phyloP scores from a whole-genome alignment of 2,888 invertebrate species.

The Drosophila cognata region DNA sequence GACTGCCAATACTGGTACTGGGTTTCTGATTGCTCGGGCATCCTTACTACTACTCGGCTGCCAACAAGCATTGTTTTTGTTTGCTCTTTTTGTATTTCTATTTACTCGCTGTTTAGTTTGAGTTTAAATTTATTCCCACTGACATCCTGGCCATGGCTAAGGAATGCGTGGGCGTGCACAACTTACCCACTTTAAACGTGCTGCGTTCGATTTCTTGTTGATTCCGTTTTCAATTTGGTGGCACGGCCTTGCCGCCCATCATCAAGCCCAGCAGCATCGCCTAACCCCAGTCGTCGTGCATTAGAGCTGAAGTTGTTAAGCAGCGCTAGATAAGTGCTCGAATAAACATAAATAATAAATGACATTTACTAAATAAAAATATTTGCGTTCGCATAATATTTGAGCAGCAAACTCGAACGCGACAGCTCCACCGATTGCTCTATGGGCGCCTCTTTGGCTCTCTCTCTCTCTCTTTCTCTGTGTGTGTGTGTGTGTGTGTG shows the following conservation, averaged over 20 bases:
- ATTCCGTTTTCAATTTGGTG: slow-evolving; percentile 75
- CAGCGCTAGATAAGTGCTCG: slow-evolving; percentile 84
- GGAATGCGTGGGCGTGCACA: slow-evolving; percentile 41
- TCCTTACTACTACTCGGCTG: slow-evolving; percentile 39
- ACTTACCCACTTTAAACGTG: slow-evolving; percentile 26
- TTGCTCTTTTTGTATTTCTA: slow-evolving; percentile 79
- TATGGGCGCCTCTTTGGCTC: slow-evolving; percentile 68
- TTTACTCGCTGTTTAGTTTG: slow-evolving; percentile 81
- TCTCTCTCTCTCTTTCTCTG: slow-evolving; percentile 18
- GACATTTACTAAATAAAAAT: slow-evolving; percentile 84
- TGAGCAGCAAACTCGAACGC: slow-evolving; percentile 82
- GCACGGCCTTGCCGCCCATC: slow-evolving; percentile 61
- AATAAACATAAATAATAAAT: slow-evolving; percentile 84
- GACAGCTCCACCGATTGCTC: slow-evolving; percentile 70
- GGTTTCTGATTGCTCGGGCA: slow-evolving; percentile 21
- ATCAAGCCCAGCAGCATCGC: slow-evolving; percentile 6
- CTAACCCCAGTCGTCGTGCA: slow-evolving; percentile 54
- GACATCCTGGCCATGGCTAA: slow-evolving; percentile 49
- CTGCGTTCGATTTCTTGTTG: slow-evolving; percentile 75
- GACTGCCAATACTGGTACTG: slow-evolving; percentile 26
- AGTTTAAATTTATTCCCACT: slow-evolving; percentile 78
- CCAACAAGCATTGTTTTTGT: slow-evolving; percentile 73
- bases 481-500: slow-evolving; percentile 22
- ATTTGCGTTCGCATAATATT: slow-evolving; percentile 84
- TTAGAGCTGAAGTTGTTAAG: slow-evolving; percentile 81